A percentile compares a stretch with the other conserved stretches of the same genome.
phyloP scores from a whole-genome alignment of 64 coral and sea anemone species.

The Cladopsammia gracilis region DNA sequence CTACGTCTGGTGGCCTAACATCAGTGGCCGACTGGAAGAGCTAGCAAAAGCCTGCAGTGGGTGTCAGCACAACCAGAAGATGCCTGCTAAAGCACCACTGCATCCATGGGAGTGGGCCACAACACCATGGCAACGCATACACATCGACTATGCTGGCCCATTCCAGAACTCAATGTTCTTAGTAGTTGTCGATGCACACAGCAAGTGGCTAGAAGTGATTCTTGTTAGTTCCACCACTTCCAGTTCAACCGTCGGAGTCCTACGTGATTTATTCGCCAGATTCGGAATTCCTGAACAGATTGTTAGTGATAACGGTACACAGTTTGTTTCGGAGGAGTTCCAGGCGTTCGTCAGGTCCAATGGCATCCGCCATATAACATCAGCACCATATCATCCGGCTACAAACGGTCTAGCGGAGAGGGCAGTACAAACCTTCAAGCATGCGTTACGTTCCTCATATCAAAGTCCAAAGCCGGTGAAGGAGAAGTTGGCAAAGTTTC shows the following conservation, averaged over 20 bases:
- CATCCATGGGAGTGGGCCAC: slow-evolving; percentile 43
- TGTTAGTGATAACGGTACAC: slow-evolving; percentile 50
- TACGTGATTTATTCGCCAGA: slow-evolving; percentile 64
- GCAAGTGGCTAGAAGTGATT: slow-evolving; percentile 64
- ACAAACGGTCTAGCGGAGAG: slow-evolving; percentile 48
- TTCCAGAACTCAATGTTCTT: slow-evolving; percentile 16
- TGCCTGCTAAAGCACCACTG: slow-evolving; percentile 22
- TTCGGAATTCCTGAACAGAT: slow-evolving; percentile 69
- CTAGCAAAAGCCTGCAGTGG: too few species aligned
- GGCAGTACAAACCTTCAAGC: slow-evolving; percentile 37
- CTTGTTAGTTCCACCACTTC: slow-evolving; percentile 55
- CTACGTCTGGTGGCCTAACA: too few species aligned
- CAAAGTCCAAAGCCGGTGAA: too few species aligned
- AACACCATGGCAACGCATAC: slow-evolving; percentile 68
- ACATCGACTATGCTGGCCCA: slow-evolving; percentile 43
- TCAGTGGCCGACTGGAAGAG: too few species aligned
- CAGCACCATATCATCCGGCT: slow-evolving; percentile 62
- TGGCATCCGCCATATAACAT: slow-evolving; percentile 57
- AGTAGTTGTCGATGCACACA: slow-evolving; percentile 49
- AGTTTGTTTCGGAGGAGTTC: slow-evolving; percentile 63
- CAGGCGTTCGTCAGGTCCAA: slow-evolving; percentile 51
- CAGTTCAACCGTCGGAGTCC: slow-evolving; percentile 62
- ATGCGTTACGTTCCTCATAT: too few species aligned
- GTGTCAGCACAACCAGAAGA: slow-evolving; percentile 42
- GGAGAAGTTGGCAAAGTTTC: too few species aligned